These are phyloP conservation scores for Coptodon bakossiorum DNA, from an alignment of 2,113 vertebrate genomes.

Conservation along the genomic window DNA sequence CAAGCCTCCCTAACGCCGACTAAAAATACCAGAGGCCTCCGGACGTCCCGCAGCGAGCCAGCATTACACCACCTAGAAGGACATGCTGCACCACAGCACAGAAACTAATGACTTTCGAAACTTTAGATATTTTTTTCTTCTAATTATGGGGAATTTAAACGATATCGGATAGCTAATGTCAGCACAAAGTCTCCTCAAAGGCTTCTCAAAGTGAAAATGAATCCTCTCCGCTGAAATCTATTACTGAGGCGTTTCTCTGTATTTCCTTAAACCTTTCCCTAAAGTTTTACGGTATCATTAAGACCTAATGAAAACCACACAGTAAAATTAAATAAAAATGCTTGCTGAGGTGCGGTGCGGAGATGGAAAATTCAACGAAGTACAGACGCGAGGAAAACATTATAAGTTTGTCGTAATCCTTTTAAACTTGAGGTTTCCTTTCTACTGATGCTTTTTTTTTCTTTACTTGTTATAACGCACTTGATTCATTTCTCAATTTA, in stretches of 20 bases:
- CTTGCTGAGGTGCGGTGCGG: slow-evolving; percentile 10
- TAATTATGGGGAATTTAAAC: background rate
- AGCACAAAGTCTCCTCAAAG: background rate
- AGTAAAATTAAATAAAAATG: slow-evolving; percentile 32
- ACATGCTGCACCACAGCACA: background rate
- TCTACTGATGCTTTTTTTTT: background rate
- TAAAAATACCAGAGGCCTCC: slow-evolving; percentile 67
- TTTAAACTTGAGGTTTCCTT: background rate
- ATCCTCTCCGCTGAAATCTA: background rate
- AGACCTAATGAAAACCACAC: slow-evolving; percentile 2
- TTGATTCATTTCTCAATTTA: background rate
- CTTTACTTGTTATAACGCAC: background rate
- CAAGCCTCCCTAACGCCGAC: slow-evolving; percentile 36
- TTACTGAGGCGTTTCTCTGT: background rate
- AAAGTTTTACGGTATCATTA: background rate
- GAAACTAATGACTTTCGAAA: background rate
- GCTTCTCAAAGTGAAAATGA: background rate
- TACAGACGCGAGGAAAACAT: background rate
- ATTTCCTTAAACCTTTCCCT: background rate
- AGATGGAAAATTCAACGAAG: slow-evolving; percentile 9
- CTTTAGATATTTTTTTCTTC: background rate
- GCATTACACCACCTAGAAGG: background rate
- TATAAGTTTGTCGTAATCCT: background rate
- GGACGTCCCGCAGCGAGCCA: slow-evolving; percentile 27
- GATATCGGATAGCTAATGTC: background rate